Evolutionary conservation across 2,113 vertebrate species (phyloP), one percentile per base, ranked within the genome.

Genomic region (Cephalopholis sonnerati): DNA sequence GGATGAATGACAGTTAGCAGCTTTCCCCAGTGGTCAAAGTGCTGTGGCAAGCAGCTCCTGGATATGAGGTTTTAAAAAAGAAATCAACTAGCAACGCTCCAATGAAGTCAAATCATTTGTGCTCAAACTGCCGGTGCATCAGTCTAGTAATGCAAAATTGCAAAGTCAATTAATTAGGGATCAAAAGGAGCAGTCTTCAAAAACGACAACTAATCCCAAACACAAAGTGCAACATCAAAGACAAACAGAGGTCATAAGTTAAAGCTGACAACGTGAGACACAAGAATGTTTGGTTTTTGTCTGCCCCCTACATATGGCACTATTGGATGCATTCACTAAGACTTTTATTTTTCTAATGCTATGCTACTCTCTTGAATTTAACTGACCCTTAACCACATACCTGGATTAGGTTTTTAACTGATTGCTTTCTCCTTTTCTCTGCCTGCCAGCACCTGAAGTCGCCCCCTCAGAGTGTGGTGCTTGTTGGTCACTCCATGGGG

Each of bases 401-500:
- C 8, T 44, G 24, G 7, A 22, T 44, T 32, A 41, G 7, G 25
- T n/a, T 36, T 39, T 46, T 29, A 65, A 48, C 36, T 36, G 2
- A 32, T 17, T 8, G 16, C 22, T 39, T 9, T 61, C n/a, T 63
- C 3, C 7, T 54, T 48, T 15, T 44, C 4, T 44, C 11, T 18
- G 6, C 61, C n/a, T 13, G 0, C 1, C 89, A 99, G 98, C 96
- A 94, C 79, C 86, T 83, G 65, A 96, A 96, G 41, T 95, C 91
- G 69, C 96, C 97, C 41, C 98, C 98, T 0, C 95, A 85, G 79
- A 97, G 97, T 44, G 97, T 99, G 81, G 95, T 96, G 18, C 94
- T 99, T 36, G 96, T 99, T 11, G 98, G 98, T 13, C 98, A 99
- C 92, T 99, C 98, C 64, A 99, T 99, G 98, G 98, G 98, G n/a